Percentiles rank a stretch among this genome's conserved stretches.
Conservation (phyloP, 2,113 vertebrate genomes). For the Equus przewalskii region DNA sequence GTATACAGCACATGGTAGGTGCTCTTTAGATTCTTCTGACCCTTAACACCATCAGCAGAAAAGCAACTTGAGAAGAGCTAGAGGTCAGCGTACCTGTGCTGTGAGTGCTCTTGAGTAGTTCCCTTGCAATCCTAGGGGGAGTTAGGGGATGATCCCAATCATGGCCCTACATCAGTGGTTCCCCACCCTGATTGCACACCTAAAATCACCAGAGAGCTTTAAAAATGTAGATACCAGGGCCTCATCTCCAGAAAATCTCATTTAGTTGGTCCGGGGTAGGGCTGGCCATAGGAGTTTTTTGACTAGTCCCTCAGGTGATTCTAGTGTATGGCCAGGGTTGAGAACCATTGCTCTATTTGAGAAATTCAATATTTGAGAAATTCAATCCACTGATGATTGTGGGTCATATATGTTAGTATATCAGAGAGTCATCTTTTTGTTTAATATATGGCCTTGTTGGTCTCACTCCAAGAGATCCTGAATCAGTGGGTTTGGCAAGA, state of each 20-base stretch:
- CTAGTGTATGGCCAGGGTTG: background rate
- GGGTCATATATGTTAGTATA: background rate
- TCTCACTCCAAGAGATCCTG: background rate
- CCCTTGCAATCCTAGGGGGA: background rate
- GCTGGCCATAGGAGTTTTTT: background rate
- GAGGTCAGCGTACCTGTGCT: background rate
- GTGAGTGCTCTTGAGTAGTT: background rate
- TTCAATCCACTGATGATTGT: background rate
- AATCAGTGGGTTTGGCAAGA: conserved; percentile 15
- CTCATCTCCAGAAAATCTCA: background rate
- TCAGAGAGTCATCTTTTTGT: background rate
- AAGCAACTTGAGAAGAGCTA: background rate
- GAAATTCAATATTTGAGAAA: background rate
- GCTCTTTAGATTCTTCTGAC: background rate
- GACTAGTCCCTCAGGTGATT: background rate
- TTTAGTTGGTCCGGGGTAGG: background rate
- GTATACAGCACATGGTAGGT: background rate
- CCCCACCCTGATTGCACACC: background rate
- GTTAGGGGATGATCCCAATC: background rate
- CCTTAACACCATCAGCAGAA: background rate
- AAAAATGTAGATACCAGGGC: background rate
- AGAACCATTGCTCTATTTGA: background rate
- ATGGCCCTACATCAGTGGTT: background rate
- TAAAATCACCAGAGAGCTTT: conserved; percentile 26
- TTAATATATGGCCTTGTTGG: background rate